Evolutionary conservation across 2,888 invertebrate genomes (phyloP), one percentile per base, ranked within the genome.

Genomic region (Melieria omissa): DNA sequence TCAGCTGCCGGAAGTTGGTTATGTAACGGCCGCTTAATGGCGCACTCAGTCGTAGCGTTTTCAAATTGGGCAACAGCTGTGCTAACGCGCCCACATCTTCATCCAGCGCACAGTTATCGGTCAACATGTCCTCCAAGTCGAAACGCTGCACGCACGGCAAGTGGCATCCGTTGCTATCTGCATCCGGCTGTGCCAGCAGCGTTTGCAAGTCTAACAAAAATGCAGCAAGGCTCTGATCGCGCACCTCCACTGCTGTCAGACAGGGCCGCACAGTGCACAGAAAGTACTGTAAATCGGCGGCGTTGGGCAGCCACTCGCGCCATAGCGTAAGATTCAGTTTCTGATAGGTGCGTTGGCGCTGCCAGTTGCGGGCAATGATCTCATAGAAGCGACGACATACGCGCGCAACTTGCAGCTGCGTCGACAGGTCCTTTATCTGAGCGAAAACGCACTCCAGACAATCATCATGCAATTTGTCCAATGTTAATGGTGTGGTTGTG

Each of bases 21-120:
- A 84, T 60, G 52, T 79, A 78, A 5, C 79, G 78, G 1, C 83
- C 83, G 9, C 79, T 80, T 29, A 83, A 78, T 8, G 84, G 81
- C 1, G 80, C 82, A 0, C 79, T 82, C 5, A 84, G 73, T 16
- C 80, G 79, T 5, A 84, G 69, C 45, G 76, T 73, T 12, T 76
- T 75, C 46, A 84, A 71, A 71, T 81, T 83, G 8, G 83, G 83
- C 76, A 84, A 72, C 69, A 84, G 70, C 46, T 76, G 76, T 0
- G 80, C 77, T 67, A 84, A 73, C 46, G 75, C 57, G 7, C 70
- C 65, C 46, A 76, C 75, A 63, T 78, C 76, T 8, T 68, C 75
- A 67, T 84, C 83, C 0, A 78, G 75, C 5, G 83, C 82, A 76
- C 78, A 80, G 41, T 80, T 81, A 64, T 83, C 83, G 62, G 80